Base-by-base conservation (phyloP, 2,113 vertebrate genomes). In the Proteles cristata region DNA sequence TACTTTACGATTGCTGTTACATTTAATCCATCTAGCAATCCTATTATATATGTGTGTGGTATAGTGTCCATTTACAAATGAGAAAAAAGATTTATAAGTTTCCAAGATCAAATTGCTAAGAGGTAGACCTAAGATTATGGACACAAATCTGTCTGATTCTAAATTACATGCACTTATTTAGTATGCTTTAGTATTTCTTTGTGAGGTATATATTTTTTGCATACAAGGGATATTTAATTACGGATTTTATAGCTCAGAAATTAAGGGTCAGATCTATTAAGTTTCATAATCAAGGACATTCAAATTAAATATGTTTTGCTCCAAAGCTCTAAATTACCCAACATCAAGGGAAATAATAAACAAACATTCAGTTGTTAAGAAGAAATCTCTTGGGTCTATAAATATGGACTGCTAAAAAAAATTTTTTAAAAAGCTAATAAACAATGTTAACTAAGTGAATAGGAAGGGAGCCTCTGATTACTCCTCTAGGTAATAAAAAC, bases 171-270 rank as follows among this genome's bases (percentile, higher is more conserved):
- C 31, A 63, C 39, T 45, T 88, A 87, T 63, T 97, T 88, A 25
- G 7, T 80, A 31, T 43, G n/a, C 19, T 74, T 89, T 87, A n/a
- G 11, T 63, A 15, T 33, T 23, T 87, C 45, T 65, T 74, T 91
- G 50, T 65, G 14, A 93, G 39, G 19, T 74, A 61, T 61, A 25
- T 61, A 61, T 61, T 61, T 61, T 21, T 61, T 23, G 7, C 17
- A 17, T 61, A 21, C 21, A 23, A 93, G 39, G 11, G 68, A 77
- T 26, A 21, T 82, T 88, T 92, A 96, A 85, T 96, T 50, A 77
- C 55, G 23, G 84, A 8, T 45, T 94, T 93, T 61, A 76, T 7
- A 93, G n/a, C 50, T 90, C 55, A 88, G 66, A 84, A 97, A 90
- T 63, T 61, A 61, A 90, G 50, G 3, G 3, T 92, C 63, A 76